A percentile compares a stretch with the other conserved stretches of the same genome.
Evolutionary conservation across 2,113 vertebrate genomes (phyloP).

Genomic region (Columbina picui): DNA sequence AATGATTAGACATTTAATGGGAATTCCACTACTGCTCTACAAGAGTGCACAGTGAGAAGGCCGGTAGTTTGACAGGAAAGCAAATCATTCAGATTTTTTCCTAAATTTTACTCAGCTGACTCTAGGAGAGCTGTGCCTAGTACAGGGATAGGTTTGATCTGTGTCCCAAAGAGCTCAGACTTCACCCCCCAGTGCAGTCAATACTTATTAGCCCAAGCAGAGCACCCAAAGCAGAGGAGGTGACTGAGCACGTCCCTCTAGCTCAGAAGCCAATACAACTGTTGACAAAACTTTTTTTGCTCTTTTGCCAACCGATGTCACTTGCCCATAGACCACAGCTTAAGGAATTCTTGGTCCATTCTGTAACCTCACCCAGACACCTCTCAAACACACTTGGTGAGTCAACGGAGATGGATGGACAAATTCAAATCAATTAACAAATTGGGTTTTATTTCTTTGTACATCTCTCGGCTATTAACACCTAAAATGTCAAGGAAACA

Average conservation of each 20-base stretch:
- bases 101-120: background rate
- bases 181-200: background rate
- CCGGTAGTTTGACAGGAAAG: background rate
- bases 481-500: background rate
- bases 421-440: background rate
- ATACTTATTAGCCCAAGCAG: background rate
- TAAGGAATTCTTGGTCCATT: background rate
- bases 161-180: background rate
- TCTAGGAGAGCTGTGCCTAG: background rate
- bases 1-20: background rate
- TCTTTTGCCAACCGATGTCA: background rate
- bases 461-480: accelerated
- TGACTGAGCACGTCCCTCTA: background rate
- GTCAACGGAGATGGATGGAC: background rate
- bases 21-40: background rate
- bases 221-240: background rate
- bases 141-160: background rate
- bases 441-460: background rate
- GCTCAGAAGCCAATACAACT: background rate
- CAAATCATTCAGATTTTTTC: background rate
- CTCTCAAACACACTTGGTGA: background rate
- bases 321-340: background rate
- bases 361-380: background rate
- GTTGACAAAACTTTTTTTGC: accelerated
- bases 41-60: background rate